Evolutionary conservation across 2,797 vertebrate genomes (phyloP).

Genomic region (Megaceryle alcyon): DNA sequence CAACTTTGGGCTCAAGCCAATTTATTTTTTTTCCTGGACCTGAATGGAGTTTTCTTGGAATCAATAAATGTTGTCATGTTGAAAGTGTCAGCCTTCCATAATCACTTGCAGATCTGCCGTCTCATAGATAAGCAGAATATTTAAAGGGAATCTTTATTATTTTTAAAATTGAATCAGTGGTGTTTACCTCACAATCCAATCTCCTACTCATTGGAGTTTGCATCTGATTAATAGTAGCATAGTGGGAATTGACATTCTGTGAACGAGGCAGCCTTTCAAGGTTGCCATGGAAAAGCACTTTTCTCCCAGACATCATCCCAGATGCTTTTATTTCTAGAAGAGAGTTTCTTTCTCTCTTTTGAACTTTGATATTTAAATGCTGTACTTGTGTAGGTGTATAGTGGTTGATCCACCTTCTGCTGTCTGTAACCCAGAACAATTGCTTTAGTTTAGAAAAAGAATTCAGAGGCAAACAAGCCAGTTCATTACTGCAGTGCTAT

Average conservation of each 20-base stretch:
- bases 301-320: constrained; percentile 12
- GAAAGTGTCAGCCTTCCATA: background rate
- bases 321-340: constrained; percentile 33
- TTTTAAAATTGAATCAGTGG: background rate
- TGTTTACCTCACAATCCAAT: constrained; percentile 25
- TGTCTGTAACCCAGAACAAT: background rate
- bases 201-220: background rate
- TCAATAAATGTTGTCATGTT: background rate
- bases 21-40: background rate
- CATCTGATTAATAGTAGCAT: constrained; percentile 44
- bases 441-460: background rate
- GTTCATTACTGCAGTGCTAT: background rate
- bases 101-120: background rate
- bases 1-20: background rate
- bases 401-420: background rate
- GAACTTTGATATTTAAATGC: constrained; percentile 35
- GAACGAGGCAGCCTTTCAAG: background rate
- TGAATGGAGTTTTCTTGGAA: background rate
- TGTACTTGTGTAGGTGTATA: background rate
- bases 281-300: constrained; percentile 63
- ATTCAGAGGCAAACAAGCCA: background rate
- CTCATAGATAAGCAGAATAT: background rate
- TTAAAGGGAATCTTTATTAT: background rate
- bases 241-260: constrained; percentile 17
- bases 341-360: constrained; percentile 3